phyloP scores from a whole-genome alignment of 2,888 invertebrate species.

The Drosophila yooni region DNA sequence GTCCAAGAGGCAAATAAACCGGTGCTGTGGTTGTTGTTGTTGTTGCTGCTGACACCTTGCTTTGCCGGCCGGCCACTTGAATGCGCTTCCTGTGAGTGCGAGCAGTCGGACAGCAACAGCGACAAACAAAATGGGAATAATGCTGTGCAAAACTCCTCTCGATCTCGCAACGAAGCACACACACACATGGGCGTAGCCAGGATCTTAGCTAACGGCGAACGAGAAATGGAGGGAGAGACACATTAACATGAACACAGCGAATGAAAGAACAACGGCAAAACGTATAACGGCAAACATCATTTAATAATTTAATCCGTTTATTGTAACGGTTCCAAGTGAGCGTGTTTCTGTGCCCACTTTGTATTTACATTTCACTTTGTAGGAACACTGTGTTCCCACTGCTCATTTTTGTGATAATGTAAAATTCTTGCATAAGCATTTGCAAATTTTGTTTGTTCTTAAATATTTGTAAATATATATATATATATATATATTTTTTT shows the following conservation, averaged over 20 bases:
- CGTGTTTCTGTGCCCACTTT: background rate
- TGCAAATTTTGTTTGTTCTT: background rate
- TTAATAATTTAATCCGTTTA: background rate
- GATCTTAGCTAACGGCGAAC: constrained; percentile 2
- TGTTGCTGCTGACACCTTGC: constrained; percentile 41
- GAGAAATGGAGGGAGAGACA: background rate
- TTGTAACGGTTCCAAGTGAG: background rate
- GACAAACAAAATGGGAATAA: constrained; percentile 45
- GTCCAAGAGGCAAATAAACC: constrained; percentile 56
- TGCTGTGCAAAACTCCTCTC: constrained; percentile 59
- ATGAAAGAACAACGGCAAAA: background rate
- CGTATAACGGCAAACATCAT: background rate
- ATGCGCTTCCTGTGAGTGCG: constrained; percentile 43
- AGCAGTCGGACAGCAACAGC: constrained; percentile 10
- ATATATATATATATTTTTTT: background rate
- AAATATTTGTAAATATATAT: background rate
- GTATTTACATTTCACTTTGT: background rate
- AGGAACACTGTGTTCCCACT: background rate
- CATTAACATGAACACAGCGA: background rate
- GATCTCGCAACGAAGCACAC: constrained; percentile 45
- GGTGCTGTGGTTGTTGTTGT: constrained; percentile 14
- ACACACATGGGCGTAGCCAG: constrained; percentile 21
- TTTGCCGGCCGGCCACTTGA: constrained; percentile 53
- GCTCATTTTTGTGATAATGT: background rate
- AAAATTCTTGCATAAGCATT: background rate